Percentiles rank a stretch among this genome's conserved stretches.
phyloP scores from a whole-genome alignment of 2,888 invertebrate species.

The Hirtodrosophila trivittata region DNA sequence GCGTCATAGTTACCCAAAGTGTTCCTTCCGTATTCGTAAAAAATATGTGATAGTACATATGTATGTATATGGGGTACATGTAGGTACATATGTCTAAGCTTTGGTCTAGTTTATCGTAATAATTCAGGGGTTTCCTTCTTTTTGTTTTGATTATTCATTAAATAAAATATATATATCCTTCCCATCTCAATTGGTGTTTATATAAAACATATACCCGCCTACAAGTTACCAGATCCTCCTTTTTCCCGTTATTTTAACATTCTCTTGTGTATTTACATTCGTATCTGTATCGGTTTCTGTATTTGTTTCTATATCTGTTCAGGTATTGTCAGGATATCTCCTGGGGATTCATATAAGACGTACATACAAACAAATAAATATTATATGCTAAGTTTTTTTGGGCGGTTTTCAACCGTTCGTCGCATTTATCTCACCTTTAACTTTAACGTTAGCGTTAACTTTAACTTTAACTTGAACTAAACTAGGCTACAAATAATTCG shows the following conservation, averaged over 20 bases:
- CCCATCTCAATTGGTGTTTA: neutral
- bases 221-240: conserved; percentile 22
- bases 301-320: conserved; percentile 16
- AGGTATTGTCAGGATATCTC: conserved; percentile 41
- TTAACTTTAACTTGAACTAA: conserved; percentile 62
- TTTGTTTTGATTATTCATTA: conserved; percentile 46
- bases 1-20: too few relatives aligned
- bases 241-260: conserved; percentile 13
- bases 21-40: neutral
- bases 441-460: conserved; percentile 15
- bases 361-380: conserved; percentile 72
- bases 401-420: conserved; percentile 73
- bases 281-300: conserved; percentile 3
- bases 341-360: conserved; percentile 29
- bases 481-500: conserved; percentile 54
- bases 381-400: conserved; percentile 67
- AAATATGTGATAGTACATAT: conserved; percentile 27
- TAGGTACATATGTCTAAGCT: conserved; percentile 70
- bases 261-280: conserved; percentile 30
- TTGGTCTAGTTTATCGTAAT: conserved; percentile 70
- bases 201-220: conserved; percentile 8
- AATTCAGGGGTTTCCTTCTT: conserved; percentile 37
- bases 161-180: conserved; percentile 11
- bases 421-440: conserved; percentile 45
- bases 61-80: conserved; percentile 10